These are phyloP conservation scores for Scytalopus superciliaris DNA, from an alignment of 2,113 vertebrate genomes.

Conservation along the genomic window DNA sequence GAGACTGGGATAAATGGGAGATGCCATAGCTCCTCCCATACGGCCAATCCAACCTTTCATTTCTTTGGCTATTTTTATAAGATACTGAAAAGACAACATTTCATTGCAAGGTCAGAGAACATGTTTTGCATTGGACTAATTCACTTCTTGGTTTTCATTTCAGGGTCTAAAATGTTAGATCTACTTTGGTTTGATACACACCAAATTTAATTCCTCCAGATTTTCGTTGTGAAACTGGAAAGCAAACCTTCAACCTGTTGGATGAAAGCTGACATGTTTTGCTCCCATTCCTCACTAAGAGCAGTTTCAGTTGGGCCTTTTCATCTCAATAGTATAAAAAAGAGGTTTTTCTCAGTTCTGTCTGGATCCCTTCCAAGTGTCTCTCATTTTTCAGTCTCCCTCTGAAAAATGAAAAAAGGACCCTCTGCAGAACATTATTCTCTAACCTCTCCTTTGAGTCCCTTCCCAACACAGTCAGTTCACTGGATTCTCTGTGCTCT, in stretches of 20 bases:
- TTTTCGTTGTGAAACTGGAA: not conserved
- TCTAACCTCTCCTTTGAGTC: not conserved
- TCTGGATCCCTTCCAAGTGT: slow-evolving; percentile 24
- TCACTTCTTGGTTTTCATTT: not conserved
- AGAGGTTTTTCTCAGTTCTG: not conserved
- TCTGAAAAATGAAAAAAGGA: slow-evolving; percentile 3
- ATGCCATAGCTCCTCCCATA: not conserved
- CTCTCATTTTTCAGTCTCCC: slow-evolving; percentile 7
- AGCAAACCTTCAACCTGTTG: not conserved
- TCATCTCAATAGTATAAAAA: not conserved
- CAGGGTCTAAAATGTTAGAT: not conserved
- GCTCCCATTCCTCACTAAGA: not conserved
- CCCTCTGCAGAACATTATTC: slow-evolving; percentile 5
- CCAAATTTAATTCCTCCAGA: not conserved
- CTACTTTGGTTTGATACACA: not conserved
- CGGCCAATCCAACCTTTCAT: not conserved
- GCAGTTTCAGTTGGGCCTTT: not conserved
- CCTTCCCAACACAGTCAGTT: not conserved
- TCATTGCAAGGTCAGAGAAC: not conserved
- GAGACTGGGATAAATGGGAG: not conserved
- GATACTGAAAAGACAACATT: not conserved
- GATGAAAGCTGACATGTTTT: not conserved
- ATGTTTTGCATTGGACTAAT: not conserved
- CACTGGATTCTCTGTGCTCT: not conserved
- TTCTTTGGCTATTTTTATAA: not conserved